Base-by-base conservation (phyloP, 1,140 invertebrate species). In the Micrasema minimum region DNA sequence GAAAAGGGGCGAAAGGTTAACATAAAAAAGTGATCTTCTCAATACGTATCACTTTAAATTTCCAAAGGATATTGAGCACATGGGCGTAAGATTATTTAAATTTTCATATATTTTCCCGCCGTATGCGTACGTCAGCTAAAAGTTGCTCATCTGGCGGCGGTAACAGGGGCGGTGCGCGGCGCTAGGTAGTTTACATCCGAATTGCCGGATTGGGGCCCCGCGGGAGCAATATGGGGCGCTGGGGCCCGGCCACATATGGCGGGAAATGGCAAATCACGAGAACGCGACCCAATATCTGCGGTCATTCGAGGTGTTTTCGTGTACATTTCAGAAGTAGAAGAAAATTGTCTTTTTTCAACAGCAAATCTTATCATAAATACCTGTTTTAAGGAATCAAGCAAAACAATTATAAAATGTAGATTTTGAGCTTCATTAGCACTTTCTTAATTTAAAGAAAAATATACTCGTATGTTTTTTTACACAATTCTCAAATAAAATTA, bases 151-250 rank as follows among this genome's bases (percentile, higher is more conserved):
- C 26, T 57, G n/a, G n/a, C n/a, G 53, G 53, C 53, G 18, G 18
- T 2, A 31, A 12, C 1, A 57, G 23, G 53, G 10, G 11, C 10
- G 22, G n/a, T n/a, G 9, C 2, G 64, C 16, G 37, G 37, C 38
- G 31, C 61, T 10, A 26, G 67, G 45, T 62, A 68, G 67, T 74
- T 74, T 74, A 69, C 72, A 74, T 74, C 64, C 61, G 62, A 70
- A 74, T 69, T 67, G 53, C 61, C 72, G 59, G 55, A 74, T 74
- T 70, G 67, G 20, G 16, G 14, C 51, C 37, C 65, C 64, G 18
- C 22, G 38, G 64, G 70, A 35, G 62, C 70, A 23, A 71, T 71
- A 71, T 23, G 59, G 31, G 20, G 20, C 5, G 38, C 38, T 41
- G 18, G 38, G 61, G 22, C 6, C 20, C 43, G 2, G 23, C 41